Evolutionary conservation across 1,140 invertebrate species (phyloP).

Genomic region (Apolygus lucorum): DNA sequence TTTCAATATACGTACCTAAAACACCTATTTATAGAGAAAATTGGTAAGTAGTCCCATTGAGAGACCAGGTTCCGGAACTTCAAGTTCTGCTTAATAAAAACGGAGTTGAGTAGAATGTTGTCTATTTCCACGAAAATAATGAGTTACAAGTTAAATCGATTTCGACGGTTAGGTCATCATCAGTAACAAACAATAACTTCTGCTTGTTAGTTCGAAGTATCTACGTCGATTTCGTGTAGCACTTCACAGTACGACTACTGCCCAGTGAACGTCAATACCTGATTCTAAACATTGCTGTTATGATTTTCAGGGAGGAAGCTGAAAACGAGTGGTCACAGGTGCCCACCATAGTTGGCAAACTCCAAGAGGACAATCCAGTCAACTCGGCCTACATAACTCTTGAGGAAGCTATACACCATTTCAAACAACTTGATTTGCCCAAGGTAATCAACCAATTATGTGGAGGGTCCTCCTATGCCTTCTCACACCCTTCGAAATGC

Average conservation of each 20-base stretch:
- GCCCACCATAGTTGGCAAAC: background rate
- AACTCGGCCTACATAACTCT: background rate
- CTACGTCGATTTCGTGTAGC: too few relatives aligned
- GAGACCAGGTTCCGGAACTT: too few relatives aligned
- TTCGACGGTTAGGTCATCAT: background rate
- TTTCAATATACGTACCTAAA: too few relatives aligned
- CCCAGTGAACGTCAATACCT: background rate
- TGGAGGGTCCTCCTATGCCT: too few relatives aligned
- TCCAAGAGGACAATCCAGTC: background rate
- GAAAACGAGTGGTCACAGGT: slow-evolving; percentile 10
- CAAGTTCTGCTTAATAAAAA: too few relatives aligned
- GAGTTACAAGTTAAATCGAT: background rate
- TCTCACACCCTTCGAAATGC: background rate
- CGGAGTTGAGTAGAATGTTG: background rate
- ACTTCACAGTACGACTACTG: background rate
- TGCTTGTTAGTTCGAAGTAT: too few relatives aligned
- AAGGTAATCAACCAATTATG: slow-evolving; percentile 11
- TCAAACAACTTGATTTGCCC: slow-evolving; percentile 19
- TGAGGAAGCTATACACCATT: slow-evolving; percentile 10
- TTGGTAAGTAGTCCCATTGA: too few relatives aligned
- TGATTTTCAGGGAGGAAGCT: slow-evolving; percentile 10
- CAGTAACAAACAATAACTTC: too few relatives aligned
- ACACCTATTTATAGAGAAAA: too few relatives aligned
- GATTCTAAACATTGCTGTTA: background rate
- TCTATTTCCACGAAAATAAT: background rate